Evolutionary conservation across 2,888 invertebrate species (phyloP).

Genomic region (Ctenicera cuprea): DNA sequence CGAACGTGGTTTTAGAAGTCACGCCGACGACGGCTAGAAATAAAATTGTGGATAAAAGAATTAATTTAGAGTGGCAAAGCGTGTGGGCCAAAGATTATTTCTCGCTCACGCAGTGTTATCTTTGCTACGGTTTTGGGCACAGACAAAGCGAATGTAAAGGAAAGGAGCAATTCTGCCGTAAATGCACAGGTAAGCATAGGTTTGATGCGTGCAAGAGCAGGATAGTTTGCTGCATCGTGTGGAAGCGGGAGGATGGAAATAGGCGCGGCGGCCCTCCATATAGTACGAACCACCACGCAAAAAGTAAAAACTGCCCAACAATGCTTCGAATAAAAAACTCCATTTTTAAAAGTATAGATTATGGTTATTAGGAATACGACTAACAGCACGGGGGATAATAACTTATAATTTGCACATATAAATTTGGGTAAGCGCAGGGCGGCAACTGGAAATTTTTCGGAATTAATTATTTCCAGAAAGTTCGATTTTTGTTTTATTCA

Average conservation of each 20-base stretch:
- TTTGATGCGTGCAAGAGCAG: neutral
- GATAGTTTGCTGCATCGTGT: neutral
- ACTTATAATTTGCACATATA: neutral
- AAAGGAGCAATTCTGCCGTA: neutral
- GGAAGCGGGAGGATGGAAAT: neutral
- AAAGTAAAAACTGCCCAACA: neutral
- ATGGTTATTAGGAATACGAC: neutral
- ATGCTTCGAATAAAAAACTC: neutral
- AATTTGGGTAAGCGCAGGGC: conserved; percentile 8
- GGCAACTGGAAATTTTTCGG: neutral
- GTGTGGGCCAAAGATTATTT: neutral
- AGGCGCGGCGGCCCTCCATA: neutral
- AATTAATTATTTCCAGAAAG: neutral
- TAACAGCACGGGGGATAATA: neutral
- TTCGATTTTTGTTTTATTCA: neutral
- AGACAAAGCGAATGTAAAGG: neutral
- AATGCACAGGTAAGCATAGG: neutral
- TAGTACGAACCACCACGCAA: neutral
- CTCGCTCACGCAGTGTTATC: neutral
- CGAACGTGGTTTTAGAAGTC: neutral
- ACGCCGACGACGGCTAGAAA: neutral
- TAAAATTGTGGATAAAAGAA: neutral
- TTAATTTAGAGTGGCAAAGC: neutral
- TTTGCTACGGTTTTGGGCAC: neutral
- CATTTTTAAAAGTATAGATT: neutral